phyloP scores from a whole-genome alignment of 1,140 invertebrate genomes.

The Penaeus chinensis region DNA sequence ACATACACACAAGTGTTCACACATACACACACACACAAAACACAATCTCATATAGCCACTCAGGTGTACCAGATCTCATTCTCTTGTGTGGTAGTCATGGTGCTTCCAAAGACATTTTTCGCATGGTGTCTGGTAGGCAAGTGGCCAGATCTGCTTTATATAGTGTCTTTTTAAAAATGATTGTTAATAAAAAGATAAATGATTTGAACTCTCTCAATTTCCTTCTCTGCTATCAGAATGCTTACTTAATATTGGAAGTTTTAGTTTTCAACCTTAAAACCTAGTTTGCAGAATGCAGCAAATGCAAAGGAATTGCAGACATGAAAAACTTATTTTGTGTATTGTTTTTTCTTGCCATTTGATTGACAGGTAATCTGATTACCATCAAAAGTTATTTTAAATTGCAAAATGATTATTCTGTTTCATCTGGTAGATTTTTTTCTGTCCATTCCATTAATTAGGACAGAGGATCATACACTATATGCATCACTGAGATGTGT shows the following conservation, averaged over 20 bases:
- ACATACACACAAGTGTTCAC: background rate
- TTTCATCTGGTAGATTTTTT: too few relatives aligned
- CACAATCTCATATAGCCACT: conserved; percentile 14
- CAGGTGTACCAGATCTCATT: conserved; percentile 42
- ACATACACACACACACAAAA: background rate
- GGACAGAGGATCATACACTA: too few relatives aligned
- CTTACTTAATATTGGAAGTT: background rate
- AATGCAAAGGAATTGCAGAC: too few relatives aligned
- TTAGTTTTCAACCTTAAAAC: too few relatives aligned
- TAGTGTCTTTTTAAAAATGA: conserved; percentile 40
- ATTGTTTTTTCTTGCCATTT: too few relatives aligned
- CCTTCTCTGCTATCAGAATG: background rate
- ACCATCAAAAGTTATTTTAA: too few relatives aligned
- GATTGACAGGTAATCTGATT: too few relatives aligned
- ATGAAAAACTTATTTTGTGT: too few relatives aligned
- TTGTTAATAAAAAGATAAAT: conserved; percentile 32
- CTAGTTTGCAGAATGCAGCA: too few relatives aligned
- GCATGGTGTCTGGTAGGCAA: conserved; percentile 34
- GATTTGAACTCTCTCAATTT: background rate
- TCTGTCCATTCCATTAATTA: too few relatives aligned
- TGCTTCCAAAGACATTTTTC: conserved; percentile 40
- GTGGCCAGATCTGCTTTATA: conserved; percentile 29
- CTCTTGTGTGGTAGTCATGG: conserved; percentile 32
- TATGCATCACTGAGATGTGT: too few relatives aligned
- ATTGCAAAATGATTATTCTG: too few relatives aligned